Percentiles rank a stretch among this genome's conserved stretches.
Conservation (phyloP, 92 coral and sea anemone genomes). For the Phymanthus crucifer region DNA sequence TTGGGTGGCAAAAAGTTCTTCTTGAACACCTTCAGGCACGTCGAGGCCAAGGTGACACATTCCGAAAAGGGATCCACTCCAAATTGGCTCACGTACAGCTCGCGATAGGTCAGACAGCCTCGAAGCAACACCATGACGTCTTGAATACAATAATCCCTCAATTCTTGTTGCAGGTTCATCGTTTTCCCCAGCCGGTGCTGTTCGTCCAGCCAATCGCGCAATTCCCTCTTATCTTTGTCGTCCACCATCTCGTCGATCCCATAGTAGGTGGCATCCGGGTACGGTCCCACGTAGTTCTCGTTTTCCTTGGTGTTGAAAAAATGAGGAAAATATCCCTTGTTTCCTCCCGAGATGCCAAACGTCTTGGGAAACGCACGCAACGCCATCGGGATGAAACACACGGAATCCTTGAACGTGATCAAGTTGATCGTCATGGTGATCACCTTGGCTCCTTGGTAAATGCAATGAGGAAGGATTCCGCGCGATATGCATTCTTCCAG, state of each 20-base stretch:
- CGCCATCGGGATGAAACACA: slow-evolving; percentile 35
- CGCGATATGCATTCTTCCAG: background rate
- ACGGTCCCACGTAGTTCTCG: slow-evolving; percentile 22
- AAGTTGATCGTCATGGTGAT: background rate
- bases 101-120: background rate
- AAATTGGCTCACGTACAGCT: background rate
- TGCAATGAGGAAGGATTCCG: background rate
- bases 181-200: background rate
- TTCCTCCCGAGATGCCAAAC: no score
- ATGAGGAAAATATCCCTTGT: no score
- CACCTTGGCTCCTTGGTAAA: slow-evolving; percentile 15
- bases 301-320: no score
- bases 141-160: background rate
- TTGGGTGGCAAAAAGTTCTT: background rate
- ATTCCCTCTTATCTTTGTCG: background rate
- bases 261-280: slow-evolving; percentile 9
- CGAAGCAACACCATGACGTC: no score
- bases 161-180: background rate
- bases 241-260: no score
- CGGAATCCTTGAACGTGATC: slow-evolving; percentile 28
- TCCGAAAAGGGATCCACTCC: background rate
- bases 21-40: background rate
- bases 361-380: slow-evolving; percentile 19
- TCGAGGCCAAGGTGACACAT: no score
- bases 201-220: background rate